Evolutionary conservation across 2,888 invertebrate species (phyloP), one percentile per base, ranked within the genome.

Genomic region (Dromius quadrimaculatus): DNA sequence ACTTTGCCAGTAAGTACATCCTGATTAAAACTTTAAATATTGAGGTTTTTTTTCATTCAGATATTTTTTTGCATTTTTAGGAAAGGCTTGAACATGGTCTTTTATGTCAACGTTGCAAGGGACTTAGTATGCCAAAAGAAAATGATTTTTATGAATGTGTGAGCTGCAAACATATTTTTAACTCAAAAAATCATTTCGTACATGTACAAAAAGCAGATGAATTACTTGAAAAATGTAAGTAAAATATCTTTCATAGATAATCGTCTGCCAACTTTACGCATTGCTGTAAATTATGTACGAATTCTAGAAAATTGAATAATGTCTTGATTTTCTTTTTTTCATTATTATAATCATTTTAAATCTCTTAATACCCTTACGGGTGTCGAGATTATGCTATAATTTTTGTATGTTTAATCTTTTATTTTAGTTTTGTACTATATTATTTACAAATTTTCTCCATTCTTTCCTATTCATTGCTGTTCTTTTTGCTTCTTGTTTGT

Each of bases 91-190:
- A 77, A 63, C 81, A 65, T 13, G 65, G 81, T 66, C 76, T 81
- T 47, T 79, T 81, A 71, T 84, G 84, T 74, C 76, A 78, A 34
- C 78, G 81, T 72, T 85, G 85, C 73, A 77, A 74, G 63, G 83
- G 83, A 32, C 75, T 79, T 43, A 38, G 77, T 43, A 72, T 71
- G 28, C 66, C 66, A 19, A 68, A 75, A 72, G 57, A 75, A 72
- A 57, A 77, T 73, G 57, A 79, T 76, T 74, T 74, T 63, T 73
- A 78, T 72, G 69, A 76, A 74, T 81, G 83, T 73, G 70, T 76
- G 66, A 76, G 80, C 75, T 80, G 84, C 76, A 11, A 43, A 23
- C 36, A 34, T 71, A 71, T 77, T 77, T 34, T 72, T 73, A 13
- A 72, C 66, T 13, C 76, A 71, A 22, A 38, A 41, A 57, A 69